Evolutionary conservation across 2,888 invertebrate genomes (phyloP), one percentile per base, ranked within the genome.

Genomic region (Dyspetes luteomarginatus): DNA sequence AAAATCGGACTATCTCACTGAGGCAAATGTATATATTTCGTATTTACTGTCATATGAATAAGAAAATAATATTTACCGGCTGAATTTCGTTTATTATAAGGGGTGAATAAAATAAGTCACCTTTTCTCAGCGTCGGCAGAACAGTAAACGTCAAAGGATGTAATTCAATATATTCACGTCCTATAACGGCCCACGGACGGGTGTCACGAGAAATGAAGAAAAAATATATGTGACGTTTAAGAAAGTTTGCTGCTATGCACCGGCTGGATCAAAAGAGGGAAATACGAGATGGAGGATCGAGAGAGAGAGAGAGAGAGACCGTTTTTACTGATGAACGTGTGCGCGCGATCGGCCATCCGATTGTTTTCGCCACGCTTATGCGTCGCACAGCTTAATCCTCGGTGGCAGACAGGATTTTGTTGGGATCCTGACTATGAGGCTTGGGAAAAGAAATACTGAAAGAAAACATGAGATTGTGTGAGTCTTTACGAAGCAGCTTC

Each of bases 81-180:
- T 5, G 12, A 56, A 5, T 12, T 41, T 24, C 17, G 30, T 30
- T 58, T n/a, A 15, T 58, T 19, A 28, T 19, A 9, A 58, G 36
- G 15, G 30, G 30, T 15, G 17, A 36, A 9, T 22, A n/a, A 12
- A 12, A 17, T 15, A 19, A 19, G 15, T 4, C 28, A 4, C 36
- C 45, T 5, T 19, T 24, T 64, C 22, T 15, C 12, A 36, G 41
- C 4, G 80, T 62, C 81, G 81, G 76, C 73, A 36, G n/a, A 48
- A 65, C 30, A n/a, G 30, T 73, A 56, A 52, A 64, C 84, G 85
- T 89, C 89, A 89, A 91, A 89, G 88, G 83, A 80, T 84, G 90
- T 90, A 91, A 91, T 87, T 78, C 83, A 89, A 91, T 90, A 90
- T 89, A 90, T 89, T 88, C 80, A 74, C 81, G 84, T 85, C 83